Conservation (phyloP, 2,888 invertebrate genomes). For the Serripes groenlandicus region DNA sequence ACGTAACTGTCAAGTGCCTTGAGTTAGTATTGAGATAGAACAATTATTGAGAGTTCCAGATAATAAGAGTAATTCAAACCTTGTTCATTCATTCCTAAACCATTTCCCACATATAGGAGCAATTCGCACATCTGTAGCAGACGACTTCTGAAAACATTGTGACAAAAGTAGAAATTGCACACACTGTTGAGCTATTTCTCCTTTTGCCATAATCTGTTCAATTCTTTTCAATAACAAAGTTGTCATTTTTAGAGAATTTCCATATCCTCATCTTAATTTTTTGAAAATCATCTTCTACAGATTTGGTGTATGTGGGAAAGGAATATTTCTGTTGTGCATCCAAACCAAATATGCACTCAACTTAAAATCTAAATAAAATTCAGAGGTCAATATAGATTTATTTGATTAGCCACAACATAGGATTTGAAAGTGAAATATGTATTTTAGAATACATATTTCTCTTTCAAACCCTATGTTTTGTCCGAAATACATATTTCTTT, state of each 20-base stretch:
- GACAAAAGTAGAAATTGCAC: not conserved
- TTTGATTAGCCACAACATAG: too few relatives aligned
- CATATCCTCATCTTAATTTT: not conserved
- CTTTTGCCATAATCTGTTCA: not conserved
- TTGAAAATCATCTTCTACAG: not conserved
- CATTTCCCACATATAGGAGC: not conserved
- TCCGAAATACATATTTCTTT: too few relatives aligned
- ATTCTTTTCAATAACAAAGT: not conserved
- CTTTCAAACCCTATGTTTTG: too few relatives aligned
- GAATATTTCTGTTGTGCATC: too few relatives aligned
- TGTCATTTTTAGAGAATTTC: not conserved
- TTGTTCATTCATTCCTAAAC: too few relatives aligned
- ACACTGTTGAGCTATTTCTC: not conserved
- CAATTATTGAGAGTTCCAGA: too few relatives aligned
- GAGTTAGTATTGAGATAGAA: not conserved
- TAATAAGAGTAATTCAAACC: too few relatives aligned
- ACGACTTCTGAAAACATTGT: not conserved
- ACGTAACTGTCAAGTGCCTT: not conserved
- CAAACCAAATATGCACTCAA: too few relatives aligned
- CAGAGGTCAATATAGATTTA: too few relatives aligned
- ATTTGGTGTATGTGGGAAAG: not conserved
- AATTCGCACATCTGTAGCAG: not conserved
- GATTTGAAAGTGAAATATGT: too few relatives aligned
- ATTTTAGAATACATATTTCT: too few relatives aligned
- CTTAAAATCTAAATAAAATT: too few relatives aligned